Evolutionary conservation across 2,797 vertebrate species (phyloP), one percentile per base, ranked within the genome.

Genomic region (Anguilla anguilla): DNA sequence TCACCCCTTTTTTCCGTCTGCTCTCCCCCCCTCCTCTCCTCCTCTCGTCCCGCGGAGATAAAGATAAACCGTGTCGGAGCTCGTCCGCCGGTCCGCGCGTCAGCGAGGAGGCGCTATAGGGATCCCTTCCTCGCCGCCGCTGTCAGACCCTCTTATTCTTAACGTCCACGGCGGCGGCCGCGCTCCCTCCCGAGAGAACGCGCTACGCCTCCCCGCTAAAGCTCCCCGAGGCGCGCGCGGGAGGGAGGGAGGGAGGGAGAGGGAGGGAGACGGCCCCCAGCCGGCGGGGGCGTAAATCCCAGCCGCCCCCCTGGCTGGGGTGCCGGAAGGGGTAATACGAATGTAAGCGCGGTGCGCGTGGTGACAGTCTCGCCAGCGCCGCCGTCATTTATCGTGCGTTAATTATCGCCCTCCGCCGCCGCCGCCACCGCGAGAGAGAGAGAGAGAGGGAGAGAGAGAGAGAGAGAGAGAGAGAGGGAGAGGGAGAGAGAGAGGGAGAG

Each of bases 381-480:
- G 82, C 83, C 91, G 90, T 88, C 89, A 92, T 91, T 89, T 83
- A 88, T 79, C 84, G 81, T 77, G 87, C 90, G 86, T 89, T 90
- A 91, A 92, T 89, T 88, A 87, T 88, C 83, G 61, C 86, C 72
- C 53, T 67, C 87, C 83, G 72, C 89, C 31, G 64, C 3, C 25
- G 90, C 84, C 74, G 91, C 88, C 3, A 0, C n/a, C n/a, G 53
- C 19, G 59, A 13, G 35, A 35, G 39, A 2, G 39, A 2, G 39
- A 39, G 39, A 39, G 39, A 39, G 39, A 39, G 39, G 39, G 39
- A 39, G 39, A 2, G 39, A 39, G 39, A 39, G 39, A 39, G 39
- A 39, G 39, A 39, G 39, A 39, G 39, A 39, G 39, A 39, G 39
- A 39, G 35, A 35, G 35, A 35, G 35, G 19, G 59, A 13, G 35